phyloP scores from a whole-genome alignment of 2,888 invertebrate genomes.

The Cynaeus angustus region DNA sequence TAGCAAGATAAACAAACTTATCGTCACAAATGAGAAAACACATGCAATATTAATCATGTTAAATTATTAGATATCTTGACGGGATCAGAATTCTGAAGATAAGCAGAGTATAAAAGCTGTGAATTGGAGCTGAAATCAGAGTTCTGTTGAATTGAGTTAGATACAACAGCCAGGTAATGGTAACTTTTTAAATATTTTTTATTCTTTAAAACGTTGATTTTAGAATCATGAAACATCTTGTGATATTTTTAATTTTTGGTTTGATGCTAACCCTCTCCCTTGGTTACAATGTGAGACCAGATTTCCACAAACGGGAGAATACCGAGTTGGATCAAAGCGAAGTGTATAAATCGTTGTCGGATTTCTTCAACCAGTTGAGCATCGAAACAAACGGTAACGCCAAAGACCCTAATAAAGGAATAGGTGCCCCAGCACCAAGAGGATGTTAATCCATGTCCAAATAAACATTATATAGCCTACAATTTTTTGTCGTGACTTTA shows the following conservation, averaged over 20 bases:
- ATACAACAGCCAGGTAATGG: no score
- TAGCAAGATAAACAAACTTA: conserved; percentile 2
- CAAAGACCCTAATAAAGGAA: background rate
- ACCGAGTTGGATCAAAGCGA: conserved; percentile 2
- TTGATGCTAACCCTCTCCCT: background rate
- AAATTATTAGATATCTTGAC: conserved; percentile 1
- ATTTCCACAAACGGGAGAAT: background rate
- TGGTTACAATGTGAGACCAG: background rate
- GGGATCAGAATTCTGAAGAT: conserved; percentile 4
- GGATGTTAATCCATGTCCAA: background rate
- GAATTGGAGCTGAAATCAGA: background rate
- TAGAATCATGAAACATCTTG: background rate
- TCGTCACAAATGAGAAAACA: background rate
- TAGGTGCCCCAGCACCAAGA: background rate
- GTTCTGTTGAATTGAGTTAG: background rate
- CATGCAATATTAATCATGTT: background rate
- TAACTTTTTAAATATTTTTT: no score
- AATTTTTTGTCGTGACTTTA: background rate
- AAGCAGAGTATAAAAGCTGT: conserved; percentile 1
- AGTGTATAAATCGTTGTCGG: conserved; percentile 16
- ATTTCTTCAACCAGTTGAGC: conserved; percentile 24
- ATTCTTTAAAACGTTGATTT: no score
- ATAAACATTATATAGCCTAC: background rate
- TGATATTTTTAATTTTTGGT: background rate
- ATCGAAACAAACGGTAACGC: background rate